These are phyloP conservation scores for Hymenochirus boettgeri DNA, from an alignment of 2,113 vertebrate species.

Conservation along the genomic window DNA sequence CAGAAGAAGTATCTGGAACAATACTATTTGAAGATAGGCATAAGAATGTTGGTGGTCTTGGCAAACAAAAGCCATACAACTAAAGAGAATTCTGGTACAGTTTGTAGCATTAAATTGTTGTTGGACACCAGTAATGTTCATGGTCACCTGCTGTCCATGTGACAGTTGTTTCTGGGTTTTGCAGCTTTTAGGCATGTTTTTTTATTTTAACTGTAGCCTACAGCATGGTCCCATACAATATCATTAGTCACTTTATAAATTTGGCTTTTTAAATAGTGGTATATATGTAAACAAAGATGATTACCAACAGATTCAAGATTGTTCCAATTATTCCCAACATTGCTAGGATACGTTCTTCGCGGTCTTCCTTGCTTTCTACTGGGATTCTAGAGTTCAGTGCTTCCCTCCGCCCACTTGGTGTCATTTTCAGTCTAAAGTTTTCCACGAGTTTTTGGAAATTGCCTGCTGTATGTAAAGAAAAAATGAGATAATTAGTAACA, in stretches of 20 bases:
- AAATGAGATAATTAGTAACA: too few species aligned
- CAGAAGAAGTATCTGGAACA: background rate
- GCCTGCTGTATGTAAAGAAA: conserved; percentile 47
- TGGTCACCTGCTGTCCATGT: background rate
- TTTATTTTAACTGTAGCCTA: too few species aligned
- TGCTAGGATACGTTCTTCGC: conserved; percentile 64
- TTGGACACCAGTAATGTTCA: background rate
- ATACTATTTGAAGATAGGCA: background rate
- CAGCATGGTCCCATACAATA: too few species aligned
- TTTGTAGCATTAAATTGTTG: background rate
- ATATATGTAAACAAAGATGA: conserved; percentile 81
- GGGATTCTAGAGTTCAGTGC: conserved; percentile 52
- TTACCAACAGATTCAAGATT: conserved; percentile 73
- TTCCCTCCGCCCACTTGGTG: conserved; percentile 60
- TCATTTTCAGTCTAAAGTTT: conserved; percentile 68
- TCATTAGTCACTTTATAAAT: background rate
- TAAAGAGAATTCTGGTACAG: background rate
- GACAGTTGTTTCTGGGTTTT: background rate
- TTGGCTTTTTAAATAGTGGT: conserved; percentile 62
- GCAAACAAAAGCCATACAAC: background rate
- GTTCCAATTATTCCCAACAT: conserved; percentile 72
- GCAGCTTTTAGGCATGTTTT: too few species aligned
- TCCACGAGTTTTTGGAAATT: conserved; percentile 54
- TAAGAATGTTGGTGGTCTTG: background rate
- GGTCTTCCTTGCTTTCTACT: conserved; percentile 60